Evolutionary conservation across 2,113 vertebrate genomes (phyloP).

Genomic region (Melanerpes formicivorus): DNA sequence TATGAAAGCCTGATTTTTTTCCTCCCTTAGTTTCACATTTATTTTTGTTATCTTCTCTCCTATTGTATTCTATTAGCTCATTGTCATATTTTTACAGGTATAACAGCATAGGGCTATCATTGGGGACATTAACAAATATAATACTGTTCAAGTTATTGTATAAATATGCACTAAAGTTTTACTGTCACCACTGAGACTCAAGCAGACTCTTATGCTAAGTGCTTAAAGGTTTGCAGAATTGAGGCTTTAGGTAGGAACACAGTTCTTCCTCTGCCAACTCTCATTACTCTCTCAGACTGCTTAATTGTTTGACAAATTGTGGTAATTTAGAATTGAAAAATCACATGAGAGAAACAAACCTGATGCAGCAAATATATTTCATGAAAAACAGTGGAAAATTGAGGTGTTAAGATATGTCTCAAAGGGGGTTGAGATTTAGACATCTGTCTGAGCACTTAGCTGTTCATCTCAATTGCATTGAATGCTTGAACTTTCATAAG

Average conservation of each 20-base stretch:
- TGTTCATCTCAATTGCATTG: background rate
- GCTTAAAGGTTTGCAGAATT: background rate
- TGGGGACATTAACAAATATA: background rate
- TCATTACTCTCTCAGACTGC: background rate
- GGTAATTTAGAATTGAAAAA: background rate
- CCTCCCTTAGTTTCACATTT: background rate
- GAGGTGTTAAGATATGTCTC: background rate
- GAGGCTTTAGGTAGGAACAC: background rate
- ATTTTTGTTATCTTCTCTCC: background rate
- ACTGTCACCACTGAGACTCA: background rate
- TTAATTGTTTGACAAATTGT: background rate
- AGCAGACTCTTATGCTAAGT: background rate
- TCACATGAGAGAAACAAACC: background rate
- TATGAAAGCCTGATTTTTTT: background rate
- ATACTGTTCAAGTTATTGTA: background rate
- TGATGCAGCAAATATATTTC: background rate
- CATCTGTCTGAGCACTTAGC: background rate
- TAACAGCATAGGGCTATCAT: background rate
- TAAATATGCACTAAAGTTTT: background rate
- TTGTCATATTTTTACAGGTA: background rate
- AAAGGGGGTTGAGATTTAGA: background rate
- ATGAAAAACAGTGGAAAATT: background rate
- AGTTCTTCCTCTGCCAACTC: background rate
- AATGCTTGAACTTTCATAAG: background rate
- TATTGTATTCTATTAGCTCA: background rate